phyloP scores from a whole-genome alignment of 1,140 invertebrate species.

The Drosophila paulistorum region DNA sequence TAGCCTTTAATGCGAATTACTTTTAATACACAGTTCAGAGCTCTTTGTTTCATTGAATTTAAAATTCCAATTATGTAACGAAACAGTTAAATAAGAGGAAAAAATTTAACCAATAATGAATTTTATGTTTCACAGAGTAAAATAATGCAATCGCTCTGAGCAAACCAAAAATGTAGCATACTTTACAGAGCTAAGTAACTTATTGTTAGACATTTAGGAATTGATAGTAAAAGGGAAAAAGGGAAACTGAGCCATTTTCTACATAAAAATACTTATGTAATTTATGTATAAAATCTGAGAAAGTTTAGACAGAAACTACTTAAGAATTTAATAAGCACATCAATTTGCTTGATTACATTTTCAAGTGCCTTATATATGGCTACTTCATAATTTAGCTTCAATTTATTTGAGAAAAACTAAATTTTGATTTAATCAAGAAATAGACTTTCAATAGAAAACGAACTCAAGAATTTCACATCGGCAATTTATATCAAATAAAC shows the following conservation, averaged over 20 bases:
- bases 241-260: not conserved
- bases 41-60: too few species aligned
- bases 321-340: not conserved
- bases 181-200: too few species aligned
- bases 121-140: too few species aligned
- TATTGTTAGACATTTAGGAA: too few species aligned
- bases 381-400: not conserved
- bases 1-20: not conserved
- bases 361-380: not conserved
- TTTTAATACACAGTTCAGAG: not conserved
- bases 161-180: too few species aligned
- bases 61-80: too few species aligned
- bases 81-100: too few species aligned
- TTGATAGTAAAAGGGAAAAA: too few species aligned
- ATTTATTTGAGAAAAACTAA: not conserved
- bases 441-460: not conserved
- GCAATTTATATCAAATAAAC: not conserved
- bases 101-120: too few species aligned
- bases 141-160: too few species aligned
- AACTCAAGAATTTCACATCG: not conserved
- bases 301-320: not conserved
- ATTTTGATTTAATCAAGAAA: constrained; percentile 1
- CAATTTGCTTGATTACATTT: not conserved
- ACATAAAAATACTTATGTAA: not conserved
- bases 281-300: not conserved